A percentile compares a stretch with the other conserved stretches of the same genome.
Evolutionary conservation across 2,888 invertebrate genomes (phyloP).

Genomic region (Bedellia somnulentella): DNA sequence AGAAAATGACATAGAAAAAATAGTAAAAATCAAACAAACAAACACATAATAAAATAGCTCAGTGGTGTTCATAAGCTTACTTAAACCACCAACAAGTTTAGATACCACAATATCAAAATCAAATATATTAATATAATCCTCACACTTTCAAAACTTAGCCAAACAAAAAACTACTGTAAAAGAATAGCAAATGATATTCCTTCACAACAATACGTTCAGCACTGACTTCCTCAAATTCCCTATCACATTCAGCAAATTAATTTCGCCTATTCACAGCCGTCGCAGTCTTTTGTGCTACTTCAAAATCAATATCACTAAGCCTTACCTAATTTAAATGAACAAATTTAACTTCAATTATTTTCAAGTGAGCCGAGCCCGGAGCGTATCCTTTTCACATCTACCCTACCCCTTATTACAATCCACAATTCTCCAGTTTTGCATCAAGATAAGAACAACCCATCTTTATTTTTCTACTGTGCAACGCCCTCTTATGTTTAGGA

Average conservation of each 20-base stretch:
- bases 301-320: conserved; percentile 4
- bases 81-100: too few species aligned
- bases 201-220: too few species aligned
- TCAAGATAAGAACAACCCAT: conserved; percentile 51
- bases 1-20: too few species aligned
- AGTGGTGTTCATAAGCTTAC: too few species aligned
- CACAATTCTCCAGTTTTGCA: conserved; percentile 48
- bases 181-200: too few species aligned
- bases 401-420: conserved; percentile 52
- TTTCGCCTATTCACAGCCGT: conserved; percentile 1
- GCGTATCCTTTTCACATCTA: conserved; percentile 49
- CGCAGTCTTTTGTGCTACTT: conserved; percentile 1
- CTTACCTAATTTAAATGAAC: conserved; percentile 46
- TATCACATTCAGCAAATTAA: conserved; percentile 1
- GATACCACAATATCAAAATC: too few species aligned
- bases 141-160: too few species aligned
- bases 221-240: too few species aligned
- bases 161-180: too few species aligned
- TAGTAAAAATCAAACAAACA: too few species aligned
- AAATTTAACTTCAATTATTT: conserved; percentile 60
- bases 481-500: conserved; percentile 27
- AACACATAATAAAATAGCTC: too few species aligned
- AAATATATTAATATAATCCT: too few species aligned
- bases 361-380: conserved; percentile 43
- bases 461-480: conserved; percentile 36